Conservation (phyloP, 2,888 invertebrate genomes). For the Apodemia zela region DNA sequence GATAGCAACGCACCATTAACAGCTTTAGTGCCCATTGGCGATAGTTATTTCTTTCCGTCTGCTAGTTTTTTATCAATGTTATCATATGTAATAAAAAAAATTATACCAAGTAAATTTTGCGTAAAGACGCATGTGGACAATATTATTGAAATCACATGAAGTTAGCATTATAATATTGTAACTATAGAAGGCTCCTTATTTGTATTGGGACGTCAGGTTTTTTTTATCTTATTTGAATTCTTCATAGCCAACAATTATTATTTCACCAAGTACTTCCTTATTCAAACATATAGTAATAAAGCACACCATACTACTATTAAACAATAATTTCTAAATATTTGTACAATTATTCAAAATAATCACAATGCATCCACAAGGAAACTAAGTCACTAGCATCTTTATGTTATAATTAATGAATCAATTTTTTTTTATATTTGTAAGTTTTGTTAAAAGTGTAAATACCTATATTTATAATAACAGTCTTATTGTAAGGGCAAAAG, state of each 20-base stretch:
- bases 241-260: not conserved
- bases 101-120: no score
- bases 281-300: not conserved
- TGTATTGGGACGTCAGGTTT: not conserved
- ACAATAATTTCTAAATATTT: not conserved
- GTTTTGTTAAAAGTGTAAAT: conserved; percentile 4
- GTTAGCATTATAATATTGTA: no score
- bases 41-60: no score
- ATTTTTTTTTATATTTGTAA: conserved; percentile 2
- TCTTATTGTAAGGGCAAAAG: conserved; percentile 26
- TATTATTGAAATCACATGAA: no score
- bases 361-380: not conserved
- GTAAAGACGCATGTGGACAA: no score
- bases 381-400: not conserved
- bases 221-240: not conserved
- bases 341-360: not conserved
- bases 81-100: no score
- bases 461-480: conserved; percentile 21
- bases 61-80: no score
- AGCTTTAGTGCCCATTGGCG: no score
- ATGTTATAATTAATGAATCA: not conserved
- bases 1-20: no score
- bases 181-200: not conserved
- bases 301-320: not conserved
- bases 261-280: not conserved